Evolutionary conservation across 2,888 invertebrate species (phyloP).

Genomic region (Malthinus flaveolus): DNA sequence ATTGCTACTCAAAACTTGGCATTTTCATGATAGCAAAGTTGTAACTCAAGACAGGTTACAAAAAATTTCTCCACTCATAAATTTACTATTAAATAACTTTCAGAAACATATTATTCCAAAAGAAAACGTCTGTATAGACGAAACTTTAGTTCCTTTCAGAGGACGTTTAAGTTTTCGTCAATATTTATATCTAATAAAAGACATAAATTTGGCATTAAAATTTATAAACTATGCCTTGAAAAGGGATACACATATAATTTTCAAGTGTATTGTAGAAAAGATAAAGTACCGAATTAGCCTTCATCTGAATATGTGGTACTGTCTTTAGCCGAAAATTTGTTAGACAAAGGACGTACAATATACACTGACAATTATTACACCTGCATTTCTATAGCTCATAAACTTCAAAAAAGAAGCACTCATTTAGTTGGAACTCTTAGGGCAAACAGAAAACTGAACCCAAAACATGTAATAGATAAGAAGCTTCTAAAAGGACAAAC

Average conservation of each 20-base stretch:
- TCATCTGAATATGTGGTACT: constrained; percentile 25
- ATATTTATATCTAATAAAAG: constrained; percentile 29
- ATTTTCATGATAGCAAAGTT: constrained; percentile 10
- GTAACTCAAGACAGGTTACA: neutral
- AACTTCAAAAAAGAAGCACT: constrained; percentile 31
- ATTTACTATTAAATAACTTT: constrained; percentile 25
- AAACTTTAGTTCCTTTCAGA: constrained; percentile 31
- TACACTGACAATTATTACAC: constrained; percentile 38
- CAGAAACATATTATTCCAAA: constrained; percentile 31
- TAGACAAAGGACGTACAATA: constrained; percentile 30
- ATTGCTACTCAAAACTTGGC: constrained; percentile 2
- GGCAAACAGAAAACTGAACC: constrained; percentile 36
- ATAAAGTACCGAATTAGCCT: constrained; percentile 18
- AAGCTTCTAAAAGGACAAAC: constrained; percentile 29
- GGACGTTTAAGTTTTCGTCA: constrained; percentile 27
- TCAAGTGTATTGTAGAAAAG: constrained; percentile 26
- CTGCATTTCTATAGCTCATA: constrained; percentile 35
- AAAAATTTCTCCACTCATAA: constrained; percentile 20
- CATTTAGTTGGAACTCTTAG: constrained; percentile 41
- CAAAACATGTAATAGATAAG: constrained; percentile 32
- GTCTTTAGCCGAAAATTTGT: constrained; percentile 23
- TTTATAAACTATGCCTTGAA: constrained; percentile 28
- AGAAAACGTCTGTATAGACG: constrained; percentile 35
- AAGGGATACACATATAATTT: constrained; percentile 30
- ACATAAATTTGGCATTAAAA: constrained; percentile 27